Evolutionary conservation across 2,888 invertebrate species (phyloP).

Genomic region (Pristionchus arcanus): DNA sequence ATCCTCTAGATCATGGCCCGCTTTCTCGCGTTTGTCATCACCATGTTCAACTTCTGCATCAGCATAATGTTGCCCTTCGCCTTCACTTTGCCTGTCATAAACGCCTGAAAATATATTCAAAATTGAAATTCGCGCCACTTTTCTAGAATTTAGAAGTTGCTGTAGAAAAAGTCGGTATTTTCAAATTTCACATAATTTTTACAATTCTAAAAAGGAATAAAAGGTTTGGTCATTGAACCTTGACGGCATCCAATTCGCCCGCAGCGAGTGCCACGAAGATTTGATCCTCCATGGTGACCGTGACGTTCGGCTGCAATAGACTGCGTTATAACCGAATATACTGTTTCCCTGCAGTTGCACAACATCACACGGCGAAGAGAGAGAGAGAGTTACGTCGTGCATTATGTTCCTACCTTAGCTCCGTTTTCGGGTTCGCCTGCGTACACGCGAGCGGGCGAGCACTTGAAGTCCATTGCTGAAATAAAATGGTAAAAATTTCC

Average conservation of each 20-base stretch:
- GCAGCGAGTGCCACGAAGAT: conserved; percentile 87
- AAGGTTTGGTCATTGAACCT: no score
- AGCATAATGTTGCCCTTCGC: conserved; percentile 59
- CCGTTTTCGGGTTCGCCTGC: conserved; percentile 86
- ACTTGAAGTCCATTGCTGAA: conserved; percentile 87
- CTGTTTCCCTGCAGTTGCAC: no score
- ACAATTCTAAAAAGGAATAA: no score
- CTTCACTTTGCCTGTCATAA: conserved; percentile 57
- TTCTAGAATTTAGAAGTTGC: not conserved
- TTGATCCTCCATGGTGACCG: conserved; percentile 86
- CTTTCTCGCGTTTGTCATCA: conserved; percentile 38
- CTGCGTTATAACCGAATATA: no score
- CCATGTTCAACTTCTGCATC: conserved; percentile 53
- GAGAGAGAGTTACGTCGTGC: no score
- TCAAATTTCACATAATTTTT: no score
- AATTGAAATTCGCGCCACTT: not conserved
- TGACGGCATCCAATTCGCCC: conserved; percentile 80
- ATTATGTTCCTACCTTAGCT: conserved; percentile 82
- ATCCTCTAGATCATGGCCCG: conserved; percentile 49
- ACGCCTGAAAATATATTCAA: conserved; percentile 27
- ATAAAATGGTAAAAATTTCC: not conserved
- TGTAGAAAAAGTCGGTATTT: not conserved
- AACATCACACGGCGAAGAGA: no score
- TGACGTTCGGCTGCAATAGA: conserved; percentile 85
- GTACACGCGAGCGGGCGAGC: conserved; percentile 84